A percentile compares a stretch with the other conserved stretches of the same genome.
Evolutionary conservation across 2,797 vertebrate genomes (phyloP).

Genomic region (Sus cebifrons): DNA sequence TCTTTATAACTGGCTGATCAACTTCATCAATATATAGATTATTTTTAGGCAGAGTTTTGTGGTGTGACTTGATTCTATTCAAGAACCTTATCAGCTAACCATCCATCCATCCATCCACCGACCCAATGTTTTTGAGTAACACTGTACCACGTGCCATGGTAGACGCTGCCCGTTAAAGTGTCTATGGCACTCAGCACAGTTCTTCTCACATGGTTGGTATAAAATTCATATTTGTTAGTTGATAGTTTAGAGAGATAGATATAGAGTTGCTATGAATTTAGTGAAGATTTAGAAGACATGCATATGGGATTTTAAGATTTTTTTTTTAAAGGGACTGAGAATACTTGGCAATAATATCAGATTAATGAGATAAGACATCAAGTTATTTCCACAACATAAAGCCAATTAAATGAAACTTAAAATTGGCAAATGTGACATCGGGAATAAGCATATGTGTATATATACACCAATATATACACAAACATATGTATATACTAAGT

Average conservation of each 20-base stretch:
- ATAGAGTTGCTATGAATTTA: not conserved
- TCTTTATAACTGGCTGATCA: not conserved
- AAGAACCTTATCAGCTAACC: not conserved
- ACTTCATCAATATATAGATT: not conserved
- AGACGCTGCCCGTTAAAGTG: not conserved
- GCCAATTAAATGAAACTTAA: constrained; percentile 22
- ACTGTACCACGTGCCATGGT: not conserved
- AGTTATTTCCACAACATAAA: not conserved
- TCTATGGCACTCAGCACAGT: too few species aligned
- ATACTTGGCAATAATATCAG: not conserved
- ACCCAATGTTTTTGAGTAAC: not conserved
- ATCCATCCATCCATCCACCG: not conserved
- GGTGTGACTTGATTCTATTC: not conserved
- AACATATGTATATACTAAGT: not conserved
- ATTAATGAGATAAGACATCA: constrained; percentile 2
- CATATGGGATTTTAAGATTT: not conserved
- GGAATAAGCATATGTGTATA: not conserved
- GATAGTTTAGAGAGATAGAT: not conserved
- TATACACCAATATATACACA: not conserved
- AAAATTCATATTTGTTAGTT: not conserved
- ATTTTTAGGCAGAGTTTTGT: not conserved
- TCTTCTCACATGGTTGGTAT: not conserved
- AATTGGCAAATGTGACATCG: not conserved
- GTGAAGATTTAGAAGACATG: not conserved
- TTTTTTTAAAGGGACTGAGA: not conserved